These are phyloP conservation scores for Columba guinea DNA, from an alignment of 2,797 vertebrate species.

Conservation along the genomic window DNA sequence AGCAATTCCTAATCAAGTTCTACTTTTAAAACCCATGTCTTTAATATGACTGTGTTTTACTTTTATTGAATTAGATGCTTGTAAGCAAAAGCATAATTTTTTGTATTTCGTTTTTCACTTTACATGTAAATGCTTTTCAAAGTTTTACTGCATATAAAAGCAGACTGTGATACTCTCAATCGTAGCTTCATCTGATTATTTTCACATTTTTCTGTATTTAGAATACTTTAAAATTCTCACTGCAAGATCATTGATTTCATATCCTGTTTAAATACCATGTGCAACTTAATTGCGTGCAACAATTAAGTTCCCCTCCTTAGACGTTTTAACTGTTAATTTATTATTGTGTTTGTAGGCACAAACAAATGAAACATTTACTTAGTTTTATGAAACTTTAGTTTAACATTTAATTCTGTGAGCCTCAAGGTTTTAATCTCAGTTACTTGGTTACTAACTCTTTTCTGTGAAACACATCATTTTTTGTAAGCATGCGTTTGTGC, in stretches of 20 bases:
- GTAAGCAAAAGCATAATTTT: neutral
- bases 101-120: neutral
- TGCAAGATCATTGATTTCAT: neutral
- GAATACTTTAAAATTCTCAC: neutral
- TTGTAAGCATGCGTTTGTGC: neutral
- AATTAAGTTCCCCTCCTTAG: neutral
- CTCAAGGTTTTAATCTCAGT: neutral
- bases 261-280: neutral
- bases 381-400: neutral
- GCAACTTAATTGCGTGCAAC: neutral
- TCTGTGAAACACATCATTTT: neutral
- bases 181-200: neutral
- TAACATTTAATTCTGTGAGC: neutral
- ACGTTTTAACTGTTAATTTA: neutral
- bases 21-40: neutral
- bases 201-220: neutral
- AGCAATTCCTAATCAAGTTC: neutral
- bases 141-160: neutral
- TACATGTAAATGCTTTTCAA: neutral
- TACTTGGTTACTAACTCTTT: neutral
- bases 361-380: neutral
- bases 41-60: neutral
- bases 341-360: neutral
- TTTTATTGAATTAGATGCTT: neutral
- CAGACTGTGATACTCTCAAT: neutral